Evolutionary conservation across 2,113 vertebrate species (phyloP).

Genomic region (Eretmochelys imbricata): DNA sequence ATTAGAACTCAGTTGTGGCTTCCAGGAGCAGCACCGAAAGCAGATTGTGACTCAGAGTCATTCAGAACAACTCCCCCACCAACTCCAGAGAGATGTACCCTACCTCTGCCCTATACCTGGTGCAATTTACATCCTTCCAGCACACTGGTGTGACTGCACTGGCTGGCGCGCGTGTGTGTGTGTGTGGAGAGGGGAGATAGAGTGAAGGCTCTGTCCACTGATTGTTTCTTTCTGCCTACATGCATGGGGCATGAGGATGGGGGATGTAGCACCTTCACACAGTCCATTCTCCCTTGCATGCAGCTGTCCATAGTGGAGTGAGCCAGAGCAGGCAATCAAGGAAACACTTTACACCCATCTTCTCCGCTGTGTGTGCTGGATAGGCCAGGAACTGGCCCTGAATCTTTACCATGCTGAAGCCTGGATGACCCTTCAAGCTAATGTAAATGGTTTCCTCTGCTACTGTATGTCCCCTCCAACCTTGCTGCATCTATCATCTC

Average conservation of each 20-base stretch:
- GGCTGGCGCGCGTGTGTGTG: neutral
- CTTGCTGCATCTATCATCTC: neutral
- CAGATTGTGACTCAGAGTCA: neutral
- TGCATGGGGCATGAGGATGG: neutral
- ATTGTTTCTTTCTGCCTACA: neutral
- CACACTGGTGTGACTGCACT: neutral
- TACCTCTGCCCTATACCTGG: neutral
- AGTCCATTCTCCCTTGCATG: neutral
- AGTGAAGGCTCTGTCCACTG: neutral
- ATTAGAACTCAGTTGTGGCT: neutral
- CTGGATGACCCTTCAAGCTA: neutral
- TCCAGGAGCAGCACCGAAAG: neutral
- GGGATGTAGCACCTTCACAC: neutral
- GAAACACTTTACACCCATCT: neutral
- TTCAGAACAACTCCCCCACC: neutral
- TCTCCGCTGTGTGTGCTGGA: neutral
- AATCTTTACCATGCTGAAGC: neutral
- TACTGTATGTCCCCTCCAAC: neutral
- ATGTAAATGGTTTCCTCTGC: neutral
- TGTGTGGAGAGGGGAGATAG: neutral
- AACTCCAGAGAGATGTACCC: neutral
- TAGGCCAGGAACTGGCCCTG: neutral
- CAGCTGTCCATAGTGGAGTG: neutral
- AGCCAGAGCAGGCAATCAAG: neutral
- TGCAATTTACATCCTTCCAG: neutral